These are phyloP conservation scores for Zaprionus ghesquierei DNA, from an alignment of 1,140 invertebrate genomes.

Conservation along the genomic window DNA sequence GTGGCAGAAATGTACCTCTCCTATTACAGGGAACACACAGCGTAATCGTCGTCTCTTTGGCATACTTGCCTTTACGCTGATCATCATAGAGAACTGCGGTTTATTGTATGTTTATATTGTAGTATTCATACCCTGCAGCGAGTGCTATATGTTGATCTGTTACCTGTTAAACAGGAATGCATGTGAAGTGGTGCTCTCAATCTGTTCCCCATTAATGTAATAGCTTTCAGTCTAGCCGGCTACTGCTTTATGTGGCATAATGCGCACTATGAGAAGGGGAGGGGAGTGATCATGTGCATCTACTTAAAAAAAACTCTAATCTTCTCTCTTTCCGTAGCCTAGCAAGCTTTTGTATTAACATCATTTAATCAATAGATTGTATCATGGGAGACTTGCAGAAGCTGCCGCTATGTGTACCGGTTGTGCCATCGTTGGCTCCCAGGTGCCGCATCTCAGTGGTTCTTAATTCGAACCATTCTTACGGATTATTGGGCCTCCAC, in stretches of 20 bases:
- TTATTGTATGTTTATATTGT: no score
- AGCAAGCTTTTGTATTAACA: neutral
- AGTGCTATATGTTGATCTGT: constrained; percentile 93
- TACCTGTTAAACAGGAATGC: constrained; percentile 86
- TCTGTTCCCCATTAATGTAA: constrained; percentile 89
- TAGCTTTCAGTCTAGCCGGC: constrained; percentile 90
- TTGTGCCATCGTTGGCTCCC: neutral
- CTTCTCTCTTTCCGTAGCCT: constrained; percentile 86
- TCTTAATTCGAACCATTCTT: constrained; percentile 15
- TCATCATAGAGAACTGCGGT: constrained; percentile 93
- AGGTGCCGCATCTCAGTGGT: constrained; percentile 5
- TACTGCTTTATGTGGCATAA: constrained; percentile 97
- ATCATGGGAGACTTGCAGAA: neutral
- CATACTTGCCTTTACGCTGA: constrained; percentile 88
- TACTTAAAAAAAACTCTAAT: neutral
- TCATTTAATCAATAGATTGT: neutral
- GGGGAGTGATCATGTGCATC: constrained; percentile 85
- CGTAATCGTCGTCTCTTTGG: constrained; percentile 85
- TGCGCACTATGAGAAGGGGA: constrained; percentile 93
- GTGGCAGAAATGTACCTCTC: constrained; percentile 88
- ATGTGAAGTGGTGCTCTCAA: constrained; percentile 83
- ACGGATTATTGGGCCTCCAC: constrained; percentile 19
- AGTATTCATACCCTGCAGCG: constrained; percentile 93
- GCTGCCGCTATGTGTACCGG: constrained; percentile 18
- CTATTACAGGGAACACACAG: constrained; percentile 84